Conservation (phyloP, 2,113 vertebrate species). For the Ibidorhyncha struthersii region DNA sequence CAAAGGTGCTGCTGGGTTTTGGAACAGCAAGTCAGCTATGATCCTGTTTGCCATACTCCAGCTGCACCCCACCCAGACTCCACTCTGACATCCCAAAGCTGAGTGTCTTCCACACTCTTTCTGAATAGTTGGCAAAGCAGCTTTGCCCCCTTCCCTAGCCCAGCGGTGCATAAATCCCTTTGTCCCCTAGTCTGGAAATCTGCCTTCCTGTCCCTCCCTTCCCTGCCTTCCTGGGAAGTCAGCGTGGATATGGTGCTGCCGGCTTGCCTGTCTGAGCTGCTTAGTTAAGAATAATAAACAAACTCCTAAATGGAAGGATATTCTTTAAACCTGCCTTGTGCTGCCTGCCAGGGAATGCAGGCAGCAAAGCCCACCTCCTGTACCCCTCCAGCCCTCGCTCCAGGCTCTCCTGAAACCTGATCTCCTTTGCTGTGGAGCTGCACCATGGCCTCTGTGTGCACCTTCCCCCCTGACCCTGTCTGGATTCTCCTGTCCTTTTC, state of each 20-base stretch:
- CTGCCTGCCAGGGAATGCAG: conserved; percentile 78
- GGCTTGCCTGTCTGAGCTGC: conserved; percentile 74
- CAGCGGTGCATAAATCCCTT: not conserved
- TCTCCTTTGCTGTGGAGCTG: conserved; percentile 43
- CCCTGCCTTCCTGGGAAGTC: conserved; percentile 47
- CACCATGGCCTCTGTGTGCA: conserved; percentile 74
- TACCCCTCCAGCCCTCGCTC: conserved; percentile 70
- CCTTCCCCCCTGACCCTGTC: conserved; percentile 81
- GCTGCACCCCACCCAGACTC: not conserved
- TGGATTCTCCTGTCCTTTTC: conserved; percentile 60
- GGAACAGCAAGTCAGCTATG: not conserved
- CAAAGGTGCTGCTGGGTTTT: not conserved
- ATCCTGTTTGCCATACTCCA: not conserved
- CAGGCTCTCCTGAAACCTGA: conserved; percentile 70
- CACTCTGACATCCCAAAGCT: not conserved
- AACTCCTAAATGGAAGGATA: conserved; percentile 77
- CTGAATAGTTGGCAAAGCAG: not conserved
- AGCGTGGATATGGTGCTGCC: conserved; percentile 16
- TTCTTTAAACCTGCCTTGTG: conserved; percentile 75
- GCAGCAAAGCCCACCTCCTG: conserved; percentile 68
- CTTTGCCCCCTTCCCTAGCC: not conserved
- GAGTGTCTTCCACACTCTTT: not conserved
- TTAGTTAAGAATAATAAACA: conserved; percentile 83
- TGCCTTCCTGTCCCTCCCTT: conserved; percentile 58
- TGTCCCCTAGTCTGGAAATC: conserved; percentile 52